Conservation (phyloP, 2,113 vertebrate genomes). For the Ovis canadensis region DNA sequence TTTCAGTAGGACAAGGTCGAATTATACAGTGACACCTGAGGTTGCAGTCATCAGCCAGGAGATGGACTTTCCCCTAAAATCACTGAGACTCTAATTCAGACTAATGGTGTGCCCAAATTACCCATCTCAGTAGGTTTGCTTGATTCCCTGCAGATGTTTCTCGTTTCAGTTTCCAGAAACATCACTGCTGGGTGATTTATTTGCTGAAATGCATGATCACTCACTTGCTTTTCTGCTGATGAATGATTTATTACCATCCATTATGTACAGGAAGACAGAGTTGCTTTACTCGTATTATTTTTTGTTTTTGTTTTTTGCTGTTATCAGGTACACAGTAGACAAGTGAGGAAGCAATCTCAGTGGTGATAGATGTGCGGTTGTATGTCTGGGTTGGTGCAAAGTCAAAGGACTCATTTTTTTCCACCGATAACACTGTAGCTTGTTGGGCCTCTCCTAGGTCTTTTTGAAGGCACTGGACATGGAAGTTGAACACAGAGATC, state of each 20-base stretch:
- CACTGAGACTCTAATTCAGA: not conserved
- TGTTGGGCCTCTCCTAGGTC: not conserved
- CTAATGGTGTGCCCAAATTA: not conserved
- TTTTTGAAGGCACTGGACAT: not conserved
- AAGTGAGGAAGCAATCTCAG: not conserved
- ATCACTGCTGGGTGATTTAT: conserved; percentile 58
- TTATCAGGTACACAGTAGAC: conserved; percentile 6
- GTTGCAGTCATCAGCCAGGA: not conserved
- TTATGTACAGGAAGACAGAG: conserved; percentile 25
- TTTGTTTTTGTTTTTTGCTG: conserved; percentile 53
- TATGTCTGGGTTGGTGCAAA: not conserved
- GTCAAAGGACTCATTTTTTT: not conserved
- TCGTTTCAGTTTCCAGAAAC: conserved; percentile 34
- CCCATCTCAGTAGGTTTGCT: conserved; percentile 4
- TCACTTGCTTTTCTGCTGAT: conserved; percentile 53
- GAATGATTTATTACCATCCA: conserved; percentile 58
- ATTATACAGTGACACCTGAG: not conserved
- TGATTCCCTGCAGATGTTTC: conserved; percentile 18
- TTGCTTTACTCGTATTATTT: conserved; percentile 37
- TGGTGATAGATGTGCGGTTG: not conserved
- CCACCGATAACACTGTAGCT: not conserved
- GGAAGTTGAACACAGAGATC: not conserved
- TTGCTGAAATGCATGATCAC: conserved; percentile 59
- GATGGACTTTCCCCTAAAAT: conserved; percentile 5
- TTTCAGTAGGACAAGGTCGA: not conserved